Conservation (phyloP, 2,113 vertebrate genomes). For the Callionymus lyra region DNA sequence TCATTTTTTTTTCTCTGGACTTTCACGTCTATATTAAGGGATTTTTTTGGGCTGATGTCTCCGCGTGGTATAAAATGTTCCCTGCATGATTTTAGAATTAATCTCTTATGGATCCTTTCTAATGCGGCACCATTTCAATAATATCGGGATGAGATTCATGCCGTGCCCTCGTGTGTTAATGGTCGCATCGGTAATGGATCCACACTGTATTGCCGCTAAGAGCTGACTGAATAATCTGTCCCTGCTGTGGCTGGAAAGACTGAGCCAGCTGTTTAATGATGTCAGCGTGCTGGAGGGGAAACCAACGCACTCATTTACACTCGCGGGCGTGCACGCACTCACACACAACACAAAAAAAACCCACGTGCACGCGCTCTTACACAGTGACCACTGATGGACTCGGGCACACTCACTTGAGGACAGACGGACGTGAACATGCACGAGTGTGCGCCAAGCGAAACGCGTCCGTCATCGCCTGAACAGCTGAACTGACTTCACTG, state of each 20-base stretch:
- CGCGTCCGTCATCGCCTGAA: slow-evolving; percentile 52
- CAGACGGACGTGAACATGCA: slow-evolving; percentile 29
- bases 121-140: slow-evolving; percentile 56
- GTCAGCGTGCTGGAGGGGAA: slow-evolving; percentile 59
- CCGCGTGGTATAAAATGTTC: slow-evolving; percentile 18
- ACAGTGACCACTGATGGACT: slow-evolving; percentile 17
- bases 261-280: slow-evolving; percentile 70
- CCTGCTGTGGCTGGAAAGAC: slow-evolving; percentile 65
- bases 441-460: slow-evolving; percentile 39
- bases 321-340: slow-evolving; percentile 6
- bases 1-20: slow-evolving; percentile 29
- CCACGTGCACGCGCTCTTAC: slow-evolving; percentile 5
- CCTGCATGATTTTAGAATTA: slow-evolving; percentile 37
- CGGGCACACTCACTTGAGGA: slow-evolving; percentile 35
- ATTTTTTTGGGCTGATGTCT: slow-evolving; percentile 17
- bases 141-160: slow-evolving; percentile 51
- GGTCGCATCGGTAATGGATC: slow-evolving; percentile 62
- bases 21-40: slow-evolving; percentile 13
- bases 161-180: slow-evolving; percentile 55
- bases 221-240: slow-evolving; percentile 64
- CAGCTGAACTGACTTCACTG: slow-evolving; percentile 57
- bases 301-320: slow-evolving; percentile 29
- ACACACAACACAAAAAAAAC: too few relatives aligned
- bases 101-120: slow-evolving; percentile 56
- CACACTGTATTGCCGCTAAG: slow-evolving; percentile 59